Conservation (phyloP, 1,140 invertebrate genomes). For the Zaprionus taronus region DNA sequence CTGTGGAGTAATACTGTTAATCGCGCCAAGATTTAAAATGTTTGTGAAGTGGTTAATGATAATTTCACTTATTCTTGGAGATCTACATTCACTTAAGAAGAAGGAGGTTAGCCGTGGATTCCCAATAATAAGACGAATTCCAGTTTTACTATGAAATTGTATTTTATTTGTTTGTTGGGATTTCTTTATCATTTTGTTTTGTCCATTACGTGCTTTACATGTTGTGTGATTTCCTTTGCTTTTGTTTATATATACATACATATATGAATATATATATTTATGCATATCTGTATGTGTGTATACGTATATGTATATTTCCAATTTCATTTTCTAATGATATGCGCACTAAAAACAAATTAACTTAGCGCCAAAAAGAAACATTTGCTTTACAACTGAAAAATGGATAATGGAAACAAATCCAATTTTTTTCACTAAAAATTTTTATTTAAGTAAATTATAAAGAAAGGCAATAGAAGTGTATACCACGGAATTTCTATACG, state of each 20-base stretch:
- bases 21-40: too few relatives aligned
- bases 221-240: conserved; percentile 62
- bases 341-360: conserved; percentile 69
- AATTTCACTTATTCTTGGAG: too few relatives aligned
- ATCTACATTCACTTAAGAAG: too few relatives aligned
- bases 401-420: conserved; percentile 26
- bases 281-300: conserved; percentile 53
- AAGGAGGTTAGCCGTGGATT: too few relatives aligned
- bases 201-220: conserved; percentile 79
- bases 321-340: conserved; percentile 73
- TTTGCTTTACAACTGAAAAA: conserved; percentile 35
- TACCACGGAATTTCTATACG: conserved; percentile 67
- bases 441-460: conserved; percentile 78
- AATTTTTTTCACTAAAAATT: conserved; percentile 58
- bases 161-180: conserved; percentile 67
- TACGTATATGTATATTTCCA: conserved; percentile 42
- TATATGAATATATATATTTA: conserved; percentile 59
- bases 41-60: too few relatives aligned
- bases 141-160: conserved; percentile 70
- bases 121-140: neutral
- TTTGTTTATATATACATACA: conserved; percentile 46
- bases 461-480: conserved; percentile 78
- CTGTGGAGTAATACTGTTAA: neutral
- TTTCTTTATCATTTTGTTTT: conserved; percentile 57
- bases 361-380: conserved; percentile 58